Evolutionary conservation across 2,888 invertebrate genomes (phyloP).

Genomic region (Euproctis similis): DNA sequence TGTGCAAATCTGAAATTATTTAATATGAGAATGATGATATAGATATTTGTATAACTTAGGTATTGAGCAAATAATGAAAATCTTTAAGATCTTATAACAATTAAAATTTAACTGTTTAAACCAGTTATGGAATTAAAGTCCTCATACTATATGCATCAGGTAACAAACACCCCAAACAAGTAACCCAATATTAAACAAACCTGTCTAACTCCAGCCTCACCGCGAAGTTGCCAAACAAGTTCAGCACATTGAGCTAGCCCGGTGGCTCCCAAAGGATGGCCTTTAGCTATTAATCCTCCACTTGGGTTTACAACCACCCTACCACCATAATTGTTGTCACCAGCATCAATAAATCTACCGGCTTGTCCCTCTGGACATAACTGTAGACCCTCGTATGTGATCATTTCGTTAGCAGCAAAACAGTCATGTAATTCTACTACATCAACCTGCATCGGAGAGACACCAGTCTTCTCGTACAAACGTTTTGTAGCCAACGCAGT

Average conservation of each 20-base stretch:
- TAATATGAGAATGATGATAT: too few species aligned
- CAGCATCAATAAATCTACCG: constrained; percentile 92
- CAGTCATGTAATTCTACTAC: constrained; percentile 98
- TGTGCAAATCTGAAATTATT: too few species aligned
- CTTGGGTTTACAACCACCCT: constrained; percentile 98
- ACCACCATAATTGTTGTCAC: constrained; percentile 98
- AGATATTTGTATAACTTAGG: too few species aligned
- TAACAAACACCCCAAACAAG: constrained; percentile 2
- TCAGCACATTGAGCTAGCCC: constrained; percentile 94
- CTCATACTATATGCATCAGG: too few species aligned
- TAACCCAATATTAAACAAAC: constrained; percentile 61
- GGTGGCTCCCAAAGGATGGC: constrained; percentile 97
- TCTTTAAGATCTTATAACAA: too few species aligned
- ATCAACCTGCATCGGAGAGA: constrained; percentile 88
- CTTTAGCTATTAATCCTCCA: constrained; percentile 99
- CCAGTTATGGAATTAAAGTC: too few species aligned
- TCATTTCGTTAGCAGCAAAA: constrained; percentile 97
- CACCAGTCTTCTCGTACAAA: constrained; percentile 83
- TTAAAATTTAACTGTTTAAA: too few species aligned
- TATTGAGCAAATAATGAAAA: too few species aligned
- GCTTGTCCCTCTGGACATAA: constrained; percentile 93
- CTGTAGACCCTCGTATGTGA: constrained; percentile 97
- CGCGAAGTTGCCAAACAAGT: constrained; percentile 89
- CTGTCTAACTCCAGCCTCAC: constrained; percentile 84
- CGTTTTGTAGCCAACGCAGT: constrained; percentile 86